A percentile compares a stretch with the other conserved stretches of the same genome.
Conservation (phyloP, 2,113 vertebrate species). For the Numenius arquata region DNA sequence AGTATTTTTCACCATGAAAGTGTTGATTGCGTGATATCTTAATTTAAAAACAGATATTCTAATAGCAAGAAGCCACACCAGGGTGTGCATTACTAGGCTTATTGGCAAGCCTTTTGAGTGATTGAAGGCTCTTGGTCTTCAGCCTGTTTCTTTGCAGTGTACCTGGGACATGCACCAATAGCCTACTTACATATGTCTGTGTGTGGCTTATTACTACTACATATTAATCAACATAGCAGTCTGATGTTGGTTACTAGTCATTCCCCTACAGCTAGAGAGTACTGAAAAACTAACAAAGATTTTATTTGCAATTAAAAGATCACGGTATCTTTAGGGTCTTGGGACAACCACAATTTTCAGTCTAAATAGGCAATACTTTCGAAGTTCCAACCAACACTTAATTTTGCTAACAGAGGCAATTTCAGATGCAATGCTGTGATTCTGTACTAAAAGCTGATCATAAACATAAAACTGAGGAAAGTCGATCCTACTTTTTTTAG, state of each 20-base stretch:
- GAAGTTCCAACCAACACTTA: not conserved
- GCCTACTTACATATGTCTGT: not conserved
- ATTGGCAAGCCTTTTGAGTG: not conserved
- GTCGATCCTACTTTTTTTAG: not conserved
- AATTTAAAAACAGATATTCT: not conserved
- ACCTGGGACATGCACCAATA: not conserved
- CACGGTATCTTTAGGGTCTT: not conserved
- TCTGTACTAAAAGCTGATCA: not conserved
- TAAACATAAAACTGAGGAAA: not conserved
- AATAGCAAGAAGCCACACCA: not conserved
- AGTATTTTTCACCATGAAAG: not conserved
- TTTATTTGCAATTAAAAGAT: not conserved
- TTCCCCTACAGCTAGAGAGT: not conserved
- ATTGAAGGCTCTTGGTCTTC: not conserved
- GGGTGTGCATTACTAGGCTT: not conserved
- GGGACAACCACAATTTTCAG: not conserved
- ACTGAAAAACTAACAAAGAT: not conserved
- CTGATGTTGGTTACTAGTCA: not conserved
- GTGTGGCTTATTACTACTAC: not conserved
- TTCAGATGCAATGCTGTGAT: not conserved
- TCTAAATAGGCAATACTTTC: not conserved
- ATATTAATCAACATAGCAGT: not conserved
- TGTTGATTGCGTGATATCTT: not conserved
- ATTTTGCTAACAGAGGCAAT: not conserved
- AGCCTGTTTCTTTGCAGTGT: not conserved